Evolutionary conservation across 2,113 vertebrate genomes (phyloP).

Genomic region (Calypte anna): DNA sequence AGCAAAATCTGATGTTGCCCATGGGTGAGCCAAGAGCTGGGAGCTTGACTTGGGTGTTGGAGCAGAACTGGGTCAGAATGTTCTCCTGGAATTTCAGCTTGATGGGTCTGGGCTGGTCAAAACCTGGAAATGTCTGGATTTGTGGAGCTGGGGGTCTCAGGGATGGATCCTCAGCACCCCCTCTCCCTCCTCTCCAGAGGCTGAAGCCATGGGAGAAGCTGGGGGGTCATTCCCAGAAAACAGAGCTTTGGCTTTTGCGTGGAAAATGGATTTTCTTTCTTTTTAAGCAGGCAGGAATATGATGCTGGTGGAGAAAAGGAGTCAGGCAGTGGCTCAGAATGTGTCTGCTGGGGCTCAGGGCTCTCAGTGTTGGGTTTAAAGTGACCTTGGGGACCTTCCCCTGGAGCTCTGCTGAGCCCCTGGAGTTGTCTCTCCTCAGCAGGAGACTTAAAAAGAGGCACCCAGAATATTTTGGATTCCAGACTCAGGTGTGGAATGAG

Average conservation of each 20-base stretch:
- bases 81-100: neutral
- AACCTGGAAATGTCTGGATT: neutral
- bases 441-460: neutral
- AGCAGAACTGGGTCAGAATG: neutral
- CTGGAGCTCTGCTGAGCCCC: neutral
- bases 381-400: neutral
- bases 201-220: rapidly evolving
- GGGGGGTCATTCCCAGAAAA: too few relatives aligned
- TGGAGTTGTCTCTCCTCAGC: neutral
- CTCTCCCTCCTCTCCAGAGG: neutral
- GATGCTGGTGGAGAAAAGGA: neutral
- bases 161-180: too few relatives aligned
- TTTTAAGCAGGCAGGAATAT: neutral
- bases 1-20: neutral
- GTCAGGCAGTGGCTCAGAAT: neutral
- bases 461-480: neutral
- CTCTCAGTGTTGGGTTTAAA: neutral
- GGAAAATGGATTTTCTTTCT: neutral
- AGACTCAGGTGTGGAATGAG: neutral
- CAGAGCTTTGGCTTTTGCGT: neutral
- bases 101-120: neutral
- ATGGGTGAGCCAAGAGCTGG: neutral
- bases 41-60: neutral
- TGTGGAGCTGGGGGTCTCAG: rapidly evolving
- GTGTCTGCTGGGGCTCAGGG: neutral